These are phyloP conservation scores for Peromyscus attwateri DNA, from an alignment of 2,797 vertebrate genomes.

Conservation along the genomic window DNA sequence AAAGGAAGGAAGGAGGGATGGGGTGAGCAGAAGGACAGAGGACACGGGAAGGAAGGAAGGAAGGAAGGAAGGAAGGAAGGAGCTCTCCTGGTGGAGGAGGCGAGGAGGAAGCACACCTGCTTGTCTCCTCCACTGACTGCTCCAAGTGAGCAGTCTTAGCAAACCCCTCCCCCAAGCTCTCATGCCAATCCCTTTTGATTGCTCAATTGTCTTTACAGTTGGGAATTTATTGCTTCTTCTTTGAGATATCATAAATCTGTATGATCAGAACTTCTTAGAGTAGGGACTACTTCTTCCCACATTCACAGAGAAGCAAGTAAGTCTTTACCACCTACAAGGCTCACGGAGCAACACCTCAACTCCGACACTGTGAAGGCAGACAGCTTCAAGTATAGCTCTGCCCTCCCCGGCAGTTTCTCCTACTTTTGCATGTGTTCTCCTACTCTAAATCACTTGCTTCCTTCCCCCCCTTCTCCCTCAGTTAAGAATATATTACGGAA, in stretches of 20 bases:
- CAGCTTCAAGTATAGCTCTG: background rate
- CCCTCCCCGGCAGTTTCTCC: background rate
- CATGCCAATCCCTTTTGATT: background rate
- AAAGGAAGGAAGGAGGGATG: background rate
- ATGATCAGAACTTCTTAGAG: slow-evolving; percentile 5
- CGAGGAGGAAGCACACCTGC: background rate
- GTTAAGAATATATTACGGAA: slow-evolving; percentile 38
- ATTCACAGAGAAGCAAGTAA: background rate
- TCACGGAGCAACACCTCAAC: background rate
- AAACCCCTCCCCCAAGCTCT: background rate
- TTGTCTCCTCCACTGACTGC: background rate
- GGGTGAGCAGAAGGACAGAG: background rate
- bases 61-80: background rate
- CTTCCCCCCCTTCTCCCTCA: background rate
- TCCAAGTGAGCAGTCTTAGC: background rate
- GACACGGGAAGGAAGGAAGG: background rate
- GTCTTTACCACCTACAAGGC: background rate
- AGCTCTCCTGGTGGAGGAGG: background rate
- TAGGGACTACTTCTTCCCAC: background rate
- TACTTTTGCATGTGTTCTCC: slow-evolving; percentile 35
- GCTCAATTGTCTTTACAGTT: background rate
- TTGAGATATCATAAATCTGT: background rate
- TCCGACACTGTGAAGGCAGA: background rate
- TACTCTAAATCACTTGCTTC: background rate
- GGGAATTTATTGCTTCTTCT: slow-evolving; percentile 36